phyloP scores from a whole-genome alignment of 1,140 invertebrate genomes.

The Bombus huntii region DNA sequence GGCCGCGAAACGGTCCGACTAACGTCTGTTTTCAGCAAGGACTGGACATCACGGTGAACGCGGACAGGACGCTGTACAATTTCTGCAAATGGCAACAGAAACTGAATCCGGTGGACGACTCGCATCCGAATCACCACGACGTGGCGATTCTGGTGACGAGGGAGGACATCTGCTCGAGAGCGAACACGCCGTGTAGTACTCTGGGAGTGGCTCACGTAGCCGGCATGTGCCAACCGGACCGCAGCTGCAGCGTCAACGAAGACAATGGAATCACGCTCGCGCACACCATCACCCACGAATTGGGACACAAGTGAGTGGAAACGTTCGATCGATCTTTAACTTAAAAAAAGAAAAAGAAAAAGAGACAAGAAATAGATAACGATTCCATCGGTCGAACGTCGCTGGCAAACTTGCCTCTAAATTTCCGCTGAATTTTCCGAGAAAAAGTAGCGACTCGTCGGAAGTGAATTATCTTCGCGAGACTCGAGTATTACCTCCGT shows the following conservation, averaged over 20 bases:
- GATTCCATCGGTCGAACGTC: not conserved
- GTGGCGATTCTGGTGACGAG: slow-evolving; percentile 95
- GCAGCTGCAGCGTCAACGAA: slow-evolving; percentile 95
- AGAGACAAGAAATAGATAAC: not conserved
- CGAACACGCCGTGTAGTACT: slow-evolving; percentile 90
- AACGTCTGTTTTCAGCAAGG: slow-evolving; percentile 83
- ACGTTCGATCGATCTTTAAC: slow-evolving; percentile 8
- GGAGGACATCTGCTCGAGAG: slow-evolving; percentile 92
- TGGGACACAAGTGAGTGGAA: slow-evolving; percentile 94
- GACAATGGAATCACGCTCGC: slow-evolving; percentile 95
- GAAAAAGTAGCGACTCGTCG: not conserved
- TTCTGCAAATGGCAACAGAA: slow-evolving; percentile 95
- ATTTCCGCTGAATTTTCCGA: not conserved
- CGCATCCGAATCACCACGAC: slow-evolving; percentile 95
- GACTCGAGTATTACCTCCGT: slow-evolving; percentile 1
- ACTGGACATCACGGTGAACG: slow-evolving; percentile 90
- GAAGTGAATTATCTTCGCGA: slow-evolving; percentile 5
- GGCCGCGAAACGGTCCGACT: not conserved
- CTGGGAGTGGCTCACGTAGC: slow-evolving; percentile 94
- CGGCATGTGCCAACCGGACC: slow-evolving; percentile 94
- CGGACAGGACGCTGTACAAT: slow-evolving; percentile 90
- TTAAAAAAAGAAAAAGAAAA: too few relatives aligned
- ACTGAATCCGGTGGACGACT: slow-evolving; percentile 89
- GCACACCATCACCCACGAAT: slow-evolving; percentile 96
- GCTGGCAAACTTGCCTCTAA: not conserved